Base-by-base conservation (phyloP, 2,797 vertebrate species). In the Smutsia temminckii region DNA sequence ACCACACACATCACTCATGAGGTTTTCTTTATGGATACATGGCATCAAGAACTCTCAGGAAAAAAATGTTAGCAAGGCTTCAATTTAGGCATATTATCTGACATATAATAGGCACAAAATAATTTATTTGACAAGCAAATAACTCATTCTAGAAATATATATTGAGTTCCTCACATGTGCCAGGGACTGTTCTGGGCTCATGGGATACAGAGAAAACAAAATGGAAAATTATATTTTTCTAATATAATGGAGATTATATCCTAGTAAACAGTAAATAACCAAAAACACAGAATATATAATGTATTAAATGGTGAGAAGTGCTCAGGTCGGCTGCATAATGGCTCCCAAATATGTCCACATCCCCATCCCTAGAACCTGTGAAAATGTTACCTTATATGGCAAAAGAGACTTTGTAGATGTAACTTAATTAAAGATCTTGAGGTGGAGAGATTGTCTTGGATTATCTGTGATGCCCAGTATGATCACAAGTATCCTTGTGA, bases 191-290 rank as follows among this genome's bases (percentile, higher is more conserved):
- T 68, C 64, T 61, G 89, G 25, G 23, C 20, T 93, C 55, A 46
- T 61, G 85, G 34, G 34, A 63, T 25, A 72, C 4, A 88, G 7
- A 90, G 66, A 85, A 84, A 84, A 92, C 34, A 91, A 93, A 86
- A 49, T 34, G 20, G 49, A 90, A 85, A 77, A 61, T 11, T 42
- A 11, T 75, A 46, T 64, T 71, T 81, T 55, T 96, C 61, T 63
- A 16, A n/a, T 57, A 13, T 25, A 32, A 57, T 75, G 7, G 81
- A 89, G 55, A n/a, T 53, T 72, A n/a, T 83, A 51, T 57, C 84
- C 32, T 57, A 51, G 51, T 32, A 79, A 93, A 57, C 4, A 75
- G 27, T 16, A 88, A 21, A 55, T 53, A 78, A 92, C 53, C 37
- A 83, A 78, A 63, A 72, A 29, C 5, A 9, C 18, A 69, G 34